Conservation (phyloP, 2,888 invertebrate genomes). For the Brachynemurus nebulosus region DNA sequence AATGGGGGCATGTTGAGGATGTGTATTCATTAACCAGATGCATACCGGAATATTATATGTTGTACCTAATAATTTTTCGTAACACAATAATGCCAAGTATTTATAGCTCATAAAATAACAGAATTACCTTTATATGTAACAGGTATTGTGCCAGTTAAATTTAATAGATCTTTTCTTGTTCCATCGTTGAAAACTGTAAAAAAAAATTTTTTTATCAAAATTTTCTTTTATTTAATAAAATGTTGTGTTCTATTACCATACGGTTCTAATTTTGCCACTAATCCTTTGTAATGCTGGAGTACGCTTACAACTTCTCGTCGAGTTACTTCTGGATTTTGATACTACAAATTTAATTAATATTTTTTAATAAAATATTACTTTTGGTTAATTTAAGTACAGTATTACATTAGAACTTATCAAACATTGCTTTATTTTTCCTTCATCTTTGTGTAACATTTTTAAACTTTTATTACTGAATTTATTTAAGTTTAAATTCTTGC, state of each 20-base stretch:
- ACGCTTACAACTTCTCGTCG: slow-evolving; percentile 51
- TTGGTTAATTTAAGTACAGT: slow-evolving; percentile 8
- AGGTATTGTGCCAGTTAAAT: slow-evolving; percentile 84
- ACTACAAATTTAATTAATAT: slow-evolving; percentile 35
- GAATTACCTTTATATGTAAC: slow-evolving; percentile 77
- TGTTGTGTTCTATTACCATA: slow-evolving; percentile 57
- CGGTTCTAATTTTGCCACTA: slow-evolving; percentile 47
- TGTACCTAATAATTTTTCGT: slow-evolving; percentile 44
- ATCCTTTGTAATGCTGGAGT: slow-evolving; percentile 48
- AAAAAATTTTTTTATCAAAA: slow-evolving; percentile 4
- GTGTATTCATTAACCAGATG: slow-evolving; percentile 93
- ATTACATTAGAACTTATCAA: slow-evolving; percentile 33
- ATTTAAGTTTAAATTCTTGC: too few species aligned
- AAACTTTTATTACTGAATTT: too few species aligned
- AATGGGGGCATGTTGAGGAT: slow-evolving; percentile 93
- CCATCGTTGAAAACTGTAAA: slow-evolving; percentile 85
- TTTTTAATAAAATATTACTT: slow-evolving; percentile 7
- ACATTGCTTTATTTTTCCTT: slow-evolving; percentile 36
- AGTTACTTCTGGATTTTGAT: slow-evolving; percentile 51
- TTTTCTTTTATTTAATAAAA: slow-evolving; percentile 3
- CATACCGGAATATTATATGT: slow-evolving; percentile 93
- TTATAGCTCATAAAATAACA: slow-evolving; percentile 1
- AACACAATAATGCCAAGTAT: too few species aligned
- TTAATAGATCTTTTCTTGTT: slow-evolving; percentile 60
- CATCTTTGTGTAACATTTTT: slow-evolving; percentile 34